Conservation (phyloP, 2,888 invertebrate species). For the Plagiodera versicolora region DNA sequence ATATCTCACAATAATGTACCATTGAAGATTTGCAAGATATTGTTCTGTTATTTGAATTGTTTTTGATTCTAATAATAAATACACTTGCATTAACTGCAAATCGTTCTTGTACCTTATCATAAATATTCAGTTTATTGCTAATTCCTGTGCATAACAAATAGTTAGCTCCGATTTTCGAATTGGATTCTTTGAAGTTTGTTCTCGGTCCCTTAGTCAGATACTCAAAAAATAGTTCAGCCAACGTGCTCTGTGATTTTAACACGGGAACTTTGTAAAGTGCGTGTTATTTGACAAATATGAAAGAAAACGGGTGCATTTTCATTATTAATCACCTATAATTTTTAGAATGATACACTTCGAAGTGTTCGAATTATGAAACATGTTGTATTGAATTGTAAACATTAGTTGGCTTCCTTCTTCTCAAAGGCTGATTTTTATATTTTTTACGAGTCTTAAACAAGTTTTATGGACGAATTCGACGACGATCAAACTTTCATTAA, state of each 20-base stretch:
- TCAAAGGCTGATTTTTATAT: slow-evolving; percentile 48
- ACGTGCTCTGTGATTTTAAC: slow-evolving; percentile 49
- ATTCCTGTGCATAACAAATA: too few relatives aligned
- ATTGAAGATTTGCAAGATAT: too few relatives aligned
- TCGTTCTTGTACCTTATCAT: too few relatives aligned
- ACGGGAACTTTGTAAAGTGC: slow-evolving; percentile 43
- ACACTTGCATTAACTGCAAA: too few relatives aligned
- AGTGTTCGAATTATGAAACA: slow-evolving; percentile 22
- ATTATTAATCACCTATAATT: slow-evolving; percentile 47
- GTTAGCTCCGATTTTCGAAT: background rate
- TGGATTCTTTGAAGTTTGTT: background rate
- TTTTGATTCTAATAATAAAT: too few relatives aligned
- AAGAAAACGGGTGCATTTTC: slow-evolving; percentile 52
- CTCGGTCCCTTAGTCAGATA: slow-evolving; percentile 1
- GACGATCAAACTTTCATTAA: background rate
- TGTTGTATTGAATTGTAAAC: slow-evolving; percentile 25
- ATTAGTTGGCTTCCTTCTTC: slow-evolving; percentile 47
- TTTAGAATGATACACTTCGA: slow-evolving; percentile 34
- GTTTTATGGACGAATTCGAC: slow-evolving; percentile 8
- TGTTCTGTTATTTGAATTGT: too few relatives aligned
- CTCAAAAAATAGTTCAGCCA: slow-evolving; percentile 34
- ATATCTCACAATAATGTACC: too few relatives aligned
- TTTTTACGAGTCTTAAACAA: slow-evolving; percentile 16
- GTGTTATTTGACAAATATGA: slow-evolving; percentile 37
- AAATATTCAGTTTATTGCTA: too few relatives aligned